These are phyloP conservation scores for Tenthredo notha DNA, from an alignment of 2,888 invertebrate species.

Conservation along the genomic window DNA sequence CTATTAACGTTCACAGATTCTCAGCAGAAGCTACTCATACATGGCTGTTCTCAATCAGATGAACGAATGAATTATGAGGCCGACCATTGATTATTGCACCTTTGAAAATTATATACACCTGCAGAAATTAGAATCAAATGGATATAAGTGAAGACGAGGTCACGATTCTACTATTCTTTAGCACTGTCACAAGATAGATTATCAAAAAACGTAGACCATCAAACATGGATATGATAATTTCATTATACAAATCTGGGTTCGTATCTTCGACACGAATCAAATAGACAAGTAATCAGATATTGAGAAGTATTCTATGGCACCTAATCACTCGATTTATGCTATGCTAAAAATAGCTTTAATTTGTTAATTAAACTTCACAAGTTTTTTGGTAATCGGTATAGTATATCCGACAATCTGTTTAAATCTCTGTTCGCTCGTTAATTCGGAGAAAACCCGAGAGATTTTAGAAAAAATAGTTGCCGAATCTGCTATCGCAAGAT, in stretches of 20 bases:
- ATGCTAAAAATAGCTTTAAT: not conserved
- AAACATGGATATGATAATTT: not conserved
- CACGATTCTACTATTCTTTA: not conserved
- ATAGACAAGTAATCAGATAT: not conserved
- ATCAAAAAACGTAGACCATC: not conserved
- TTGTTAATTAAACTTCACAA: not conserved
- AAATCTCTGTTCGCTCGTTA: not conserved
- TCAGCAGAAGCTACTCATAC: constrained; percentile 60
- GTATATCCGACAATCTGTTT: not conserved
- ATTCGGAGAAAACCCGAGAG: not conserved
- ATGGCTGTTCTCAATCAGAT: constrained; percentile 59
- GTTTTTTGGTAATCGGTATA: not conserved
- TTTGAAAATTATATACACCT: not conserved
- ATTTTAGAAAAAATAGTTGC: not conserved
- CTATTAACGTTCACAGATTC: constrained; percentile 54
- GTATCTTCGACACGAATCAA: not conserved
- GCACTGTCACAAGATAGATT: not conserved
- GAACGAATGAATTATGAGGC: constrained; percentile 53
- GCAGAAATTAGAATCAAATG: not conserved
- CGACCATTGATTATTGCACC: not conserved
- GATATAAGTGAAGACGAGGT: not conserved
- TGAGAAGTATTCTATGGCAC: not conserved
- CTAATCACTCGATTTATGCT: not conserved
- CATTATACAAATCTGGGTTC: not conserved
- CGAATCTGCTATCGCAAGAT: not conserved